Base-by-base conservation (phyloP, 53 echinoderm and acorn worm species). In the Holothuria leucospilota region DNA sequence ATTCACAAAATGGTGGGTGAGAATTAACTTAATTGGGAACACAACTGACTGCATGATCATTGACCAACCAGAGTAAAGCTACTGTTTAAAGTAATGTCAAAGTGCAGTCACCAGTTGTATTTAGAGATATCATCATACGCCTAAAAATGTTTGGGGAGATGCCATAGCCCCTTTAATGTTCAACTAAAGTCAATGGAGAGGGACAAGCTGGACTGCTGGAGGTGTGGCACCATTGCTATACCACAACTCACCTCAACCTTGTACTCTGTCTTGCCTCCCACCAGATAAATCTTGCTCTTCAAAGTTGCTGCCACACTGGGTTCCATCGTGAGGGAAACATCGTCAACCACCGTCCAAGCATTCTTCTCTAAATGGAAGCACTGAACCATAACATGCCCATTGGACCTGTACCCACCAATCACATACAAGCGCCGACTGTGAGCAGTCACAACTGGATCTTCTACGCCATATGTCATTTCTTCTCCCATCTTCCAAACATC, bases 291-390 rank as follows among this genome's bases (percentile, higher is more conserved):
- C 89, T 99, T 95, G 89, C 95, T 95, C 85, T 95, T 95, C 77
- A 99, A 81, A 14, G 99, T 99, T 1, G 95, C 99, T 8, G 94
- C 95, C 46, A 99, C 93, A 53, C 95, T 88, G 24, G 95, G 95
- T 73, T 95, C 95, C 60, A 89, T 93, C 24, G 95, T 86, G 81
- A 99, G 74, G 49, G 87, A 89, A 42, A 93, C 78, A 64, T 94
- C 90, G 16, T 78, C 86, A 2, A 99, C 79, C 14, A 99, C 92
- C 18, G 95, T 95, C 95, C 95, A 99, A 30, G 91, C 88, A 67
- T 95, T 99, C 82, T 95, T 99, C 78, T 95, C 95, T 39, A 95
- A 67, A 77, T 99, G 95, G 81, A 95, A 99, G 92, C 94, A 99
- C 88, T 99, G 99, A n/a, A 95, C 95, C 24, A 99, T 89, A 34